phyloP scores from a whole-genome alignment of 2,797 vertebrate genomes.

The Manis javanica region DNA sequence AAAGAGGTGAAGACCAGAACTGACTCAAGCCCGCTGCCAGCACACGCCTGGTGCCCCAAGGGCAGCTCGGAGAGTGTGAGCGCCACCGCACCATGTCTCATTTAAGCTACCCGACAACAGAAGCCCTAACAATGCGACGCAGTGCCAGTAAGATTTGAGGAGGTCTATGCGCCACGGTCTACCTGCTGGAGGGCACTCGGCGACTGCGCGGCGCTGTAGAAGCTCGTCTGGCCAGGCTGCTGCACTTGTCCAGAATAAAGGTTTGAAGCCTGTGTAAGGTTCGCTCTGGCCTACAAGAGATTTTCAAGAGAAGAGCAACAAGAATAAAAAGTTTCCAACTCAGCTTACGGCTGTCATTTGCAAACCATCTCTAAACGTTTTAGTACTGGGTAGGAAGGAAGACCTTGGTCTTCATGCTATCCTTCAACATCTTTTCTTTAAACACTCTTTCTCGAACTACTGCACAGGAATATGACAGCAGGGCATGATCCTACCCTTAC shows the following conservation, averaged over 20 bases:
- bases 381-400: background rate
- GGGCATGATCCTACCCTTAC: conserved; percentile 81
- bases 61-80: background rate
- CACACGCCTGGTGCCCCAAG: background rate
- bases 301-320: background rate
- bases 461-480: background rate
- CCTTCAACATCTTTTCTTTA: conserved; percentile 4
- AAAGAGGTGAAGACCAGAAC: background rate
- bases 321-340: background rate
- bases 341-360: background rate
- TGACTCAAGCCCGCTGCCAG: background rate
- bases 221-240: conserved; percentile 96
- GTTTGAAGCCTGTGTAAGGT: conserved; percentile 97
- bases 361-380: conserved; percentile 13
- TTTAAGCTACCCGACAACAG: conserved; percentile 2
- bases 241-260: conserved; percentile 98
- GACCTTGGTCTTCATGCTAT: background rate
- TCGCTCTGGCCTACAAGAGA: conserved; percentile 93
- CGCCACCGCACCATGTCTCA: background rate
- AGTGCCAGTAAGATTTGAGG: conserved; percentile 72
- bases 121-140: background rate
- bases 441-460: background rate
- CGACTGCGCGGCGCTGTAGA: conserved; percentile 97
- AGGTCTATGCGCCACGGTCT: conserved; percentile 90
- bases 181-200: conserved; percentile 98